Base-by-base conservation (phyloP, 2,113 vertebrate species). In the Epinephelus cyanopodus region DNA sequence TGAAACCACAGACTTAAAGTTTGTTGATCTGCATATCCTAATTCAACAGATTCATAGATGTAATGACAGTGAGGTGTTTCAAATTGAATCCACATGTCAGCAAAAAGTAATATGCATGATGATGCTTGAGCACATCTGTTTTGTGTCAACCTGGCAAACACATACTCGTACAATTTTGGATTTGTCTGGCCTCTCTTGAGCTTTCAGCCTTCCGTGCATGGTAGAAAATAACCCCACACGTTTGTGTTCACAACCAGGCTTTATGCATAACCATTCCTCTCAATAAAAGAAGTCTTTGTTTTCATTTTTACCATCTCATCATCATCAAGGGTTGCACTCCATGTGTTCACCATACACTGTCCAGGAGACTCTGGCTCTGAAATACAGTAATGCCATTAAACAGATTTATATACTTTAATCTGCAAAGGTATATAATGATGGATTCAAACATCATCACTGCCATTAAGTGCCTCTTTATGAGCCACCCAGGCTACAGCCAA, bases 281-380 rank as follows among this genome's bases (percentile, higher is more conserved):
- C 13, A 68, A 62, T 76, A 77, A 89, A 85, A 85, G 65, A 76
- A 79, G 73, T 67, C 86, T 91, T 92, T 92, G 90, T 90, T 85
- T 90, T 79, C 73, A 69, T 80, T 82, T 37, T 85, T 52, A 81
- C 53, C 75, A 81, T 84, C 64, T 78, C 77, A 80, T 74, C 77
- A 81, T 79, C 64, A 81, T 79, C 64, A 64, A 78, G 60, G 33
- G 76, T 79, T 76, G 23, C 29, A 18, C 17, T 65, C 68, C 65
- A 52, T 80, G 74, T 83, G 64, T 47, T 87, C 67, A 42, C 54
- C 67, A 78, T 57, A 69, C 79, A 82, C 56, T 69, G 29, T 19
- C 48, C 58, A 61, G 67, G 78, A 81, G 23, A 81, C 66, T 45
- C 37, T 77, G 72, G 63, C 73, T 78, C 66, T 66, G 69, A 80